Evolutionary conservation across 2,888 invertebrate genomes (phyloP).

Genomic region (Drosophila testacea): DNA sequence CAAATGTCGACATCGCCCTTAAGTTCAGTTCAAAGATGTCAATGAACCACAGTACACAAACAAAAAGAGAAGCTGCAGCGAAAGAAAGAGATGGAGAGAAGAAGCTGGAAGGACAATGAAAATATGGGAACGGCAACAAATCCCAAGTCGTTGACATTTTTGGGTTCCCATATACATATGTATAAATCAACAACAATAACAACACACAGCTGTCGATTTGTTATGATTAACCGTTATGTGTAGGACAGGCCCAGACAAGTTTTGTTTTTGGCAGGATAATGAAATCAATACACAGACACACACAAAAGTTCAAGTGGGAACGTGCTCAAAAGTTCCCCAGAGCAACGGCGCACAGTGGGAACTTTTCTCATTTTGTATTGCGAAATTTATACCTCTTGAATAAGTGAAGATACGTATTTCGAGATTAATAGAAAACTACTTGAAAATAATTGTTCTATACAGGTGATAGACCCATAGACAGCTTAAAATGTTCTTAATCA

Average conservation of each 20-base stretch:
- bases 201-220: constrained; percentile 55
- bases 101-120: constrained; percentile 1
- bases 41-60: constrained; percentile 30
- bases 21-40: constrained; percentile 33
- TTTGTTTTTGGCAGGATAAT: constrained; percentile 28
- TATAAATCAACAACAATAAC: constrained; percentile 9
- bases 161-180: constrained; percentile 21
- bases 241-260: background rate
- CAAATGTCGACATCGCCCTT: constrained; percentile 36
- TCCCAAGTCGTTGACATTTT: constrained; percentile 63
- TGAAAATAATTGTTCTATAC: too few species aligned
- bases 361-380: too few species aligned
- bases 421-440: too few species aligned
- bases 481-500: too few species aligned
- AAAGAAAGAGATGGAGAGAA: background rate
- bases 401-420: too few species aligned
- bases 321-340: constrained; percentile 23
- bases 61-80: constrained; percentile 14
- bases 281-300: constrained; percentile 35
- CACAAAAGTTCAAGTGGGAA: constrained; percentile 17
- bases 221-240: constrained; percentile 65
- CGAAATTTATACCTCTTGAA: too few species aligned
- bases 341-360: background rate
- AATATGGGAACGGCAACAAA: constrained; percentile 15
- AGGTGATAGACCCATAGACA: too few species aligned